Percentiles rank a stretch among this genome's conserved stretches.
phyloP scores from a whole-genome alignment of 2,113 vertebrate genomes.

The Sula dactylatra region DNA sequence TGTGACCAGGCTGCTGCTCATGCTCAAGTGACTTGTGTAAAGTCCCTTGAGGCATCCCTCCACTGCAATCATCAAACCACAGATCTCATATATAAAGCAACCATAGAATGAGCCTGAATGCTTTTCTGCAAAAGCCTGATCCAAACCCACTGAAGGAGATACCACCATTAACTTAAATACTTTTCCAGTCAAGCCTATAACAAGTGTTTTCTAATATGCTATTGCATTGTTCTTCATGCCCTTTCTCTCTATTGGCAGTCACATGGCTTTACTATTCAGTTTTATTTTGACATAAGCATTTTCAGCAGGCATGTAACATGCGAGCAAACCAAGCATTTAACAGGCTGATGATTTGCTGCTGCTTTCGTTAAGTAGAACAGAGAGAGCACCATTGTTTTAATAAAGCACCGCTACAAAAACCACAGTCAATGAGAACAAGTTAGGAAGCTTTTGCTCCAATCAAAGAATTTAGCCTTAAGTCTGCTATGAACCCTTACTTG shows the following conservation, averaged over 20 bases:
- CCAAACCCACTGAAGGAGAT: background rate
- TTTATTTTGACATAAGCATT: slow-evolving; percentile 5
- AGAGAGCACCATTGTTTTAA: background rate
- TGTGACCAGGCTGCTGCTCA: background rate
- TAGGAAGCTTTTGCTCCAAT: background rate
- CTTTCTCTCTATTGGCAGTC: background rate
- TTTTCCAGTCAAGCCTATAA: background rate
- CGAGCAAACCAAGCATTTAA: background rate
- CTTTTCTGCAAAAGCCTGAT: background rate
- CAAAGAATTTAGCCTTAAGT: background rate
- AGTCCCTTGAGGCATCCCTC: background rate
- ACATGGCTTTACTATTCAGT: background rate
- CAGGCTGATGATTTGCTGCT: background rate
- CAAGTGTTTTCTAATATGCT: background rate
- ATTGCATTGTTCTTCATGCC: background rate
- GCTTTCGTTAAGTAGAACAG: background rate
- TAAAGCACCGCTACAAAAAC: background rate
- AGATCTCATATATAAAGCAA: background rate
- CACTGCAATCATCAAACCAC: background rate
- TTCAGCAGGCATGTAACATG: background rate
- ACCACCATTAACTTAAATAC: background rate
- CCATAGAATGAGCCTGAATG: background rate
- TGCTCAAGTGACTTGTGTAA: background rate
- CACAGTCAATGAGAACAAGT: background rate
- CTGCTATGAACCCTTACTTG: background rate